These are phyloP conservation scores for Diloba caeruleocephala DNA, from an alignment of 2,888 invertebrate species.

Conservation along the genomic window DNA sequence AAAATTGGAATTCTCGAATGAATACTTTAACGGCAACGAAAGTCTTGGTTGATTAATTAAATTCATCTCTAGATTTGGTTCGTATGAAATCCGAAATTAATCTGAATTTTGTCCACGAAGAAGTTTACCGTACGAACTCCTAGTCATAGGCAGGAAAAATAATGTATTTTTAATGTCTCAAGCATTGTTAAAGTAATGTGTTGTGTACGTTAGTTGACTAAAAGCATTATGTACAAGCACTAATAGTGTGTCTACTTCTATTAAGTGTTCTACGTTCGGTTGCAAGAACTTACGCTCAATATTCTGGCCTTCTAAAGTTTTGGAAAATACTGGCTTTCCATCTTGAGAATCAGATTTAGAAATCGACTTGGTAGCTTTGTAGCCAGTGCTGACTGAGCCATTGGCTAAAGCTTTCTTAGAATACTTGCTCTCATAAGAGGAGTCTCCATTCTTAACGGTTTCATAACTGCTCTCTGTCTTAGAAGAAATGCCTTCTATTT, in stretches of 20 bases:
- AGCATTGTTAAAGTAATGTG: conserved; percentile 81
- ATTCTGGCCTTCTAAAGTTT: conserved; percentile 93
- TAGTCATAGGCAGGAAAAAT: conserved; percentile 47
- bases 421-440: conserved; percentile 72
- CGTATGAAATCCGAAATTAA: neutral
- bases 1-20: too few relatives aligned
- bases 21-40: too few relatives aligned
- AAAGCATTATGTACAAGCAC: conserved; percentile 86
- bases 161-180: conserved; percentile 52
- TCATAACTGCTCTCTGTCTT: conserved; percentile 71
- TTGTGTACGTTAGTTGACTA: conserved; percentile 83
- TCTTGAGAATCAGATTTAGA: conserved; percentile 78
- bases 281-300: conserved; percentile 93
- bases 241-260: conserved; percentile 77
- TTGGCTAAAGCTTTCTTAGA: conserved; percentile 75
- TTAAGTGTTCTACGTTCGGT: conserved; percentile 47
- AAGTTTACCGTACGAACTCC: conserved; percentile 71
- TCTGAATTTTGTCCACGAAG: conserved; percentile 4
- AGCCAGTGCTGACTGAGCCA: conserved; percentile 71
- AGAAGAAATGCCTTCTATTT: conserved; percentile 68
- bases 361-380: conserved; percentile 63
- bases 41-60: too few relatives aligned
- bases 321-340: conserved; percentile 92
- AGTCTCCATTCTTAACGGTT: conserved; percentile 70
- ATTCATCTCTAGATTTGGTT: neutral